Evolutionary conservation across 2,888 invertebrate genomes (phyloP).

Genomic region (Dinocampus coccinellae): DNA sequence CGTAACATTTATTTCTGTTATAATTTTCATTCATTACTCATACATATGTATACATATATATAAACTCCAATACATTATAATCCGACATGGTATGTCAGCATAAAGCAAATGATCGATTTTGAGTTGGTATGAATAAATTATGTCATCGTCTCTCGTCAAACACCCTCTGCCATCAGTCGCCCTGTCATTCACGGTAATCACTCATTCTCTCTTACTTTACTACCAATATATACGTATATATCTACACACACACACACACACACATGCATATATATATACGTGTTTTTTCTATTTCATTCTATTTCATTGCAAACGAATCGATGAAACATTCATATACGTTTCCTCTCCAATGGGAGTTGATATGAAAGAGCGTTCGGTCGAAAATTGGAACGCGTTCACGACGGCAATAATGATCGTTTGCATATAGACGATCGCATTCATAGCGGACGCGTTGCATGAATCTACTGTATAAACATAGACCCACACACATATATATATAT

Average conservation of each 20-base stretch:
- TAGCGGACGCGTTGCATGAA: neutral
- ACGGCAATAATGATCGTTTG: conserved; percentile 29
- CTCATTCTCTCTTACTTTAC: conserved; percentile 34
- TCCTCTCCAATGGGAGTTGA: conserved; percentile 22
- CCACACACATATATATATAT: neutral
- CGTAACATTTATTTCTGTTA: neutral
- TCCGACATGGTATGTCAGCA: neutral
- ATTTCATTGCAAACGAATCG: conserved; percentile 46
- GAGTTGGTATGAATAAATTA: conserved; percentile 49
- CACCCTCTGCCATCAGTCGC: conserved; percentile 47
- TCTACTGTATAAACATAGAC: neutral
- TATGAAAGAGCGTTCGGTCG: conserved; percentile 31
- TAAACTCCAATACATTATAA: neutral
- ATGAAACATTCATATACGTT: conserved; percentile 47
- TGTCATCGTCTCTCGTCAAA: conserved; percentile 47
- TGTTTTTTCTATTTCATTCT: conserved; percentile 36
- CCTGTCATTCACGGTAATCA: conserved; percentile 45
- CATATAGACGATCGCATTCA: conserved; percentile 26
- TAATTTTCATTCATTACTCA: neutral
- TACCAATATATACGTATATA: neutral
- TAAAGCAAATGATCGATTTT: conserved; percentile 43
- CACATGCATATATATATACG: neutral
- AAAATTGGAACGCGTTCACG: conserved; percentile 31
- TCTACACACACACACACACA: neutral
- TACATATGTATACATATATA: neutral